phyloP scores from a whole-genome alignment of 2,113 vertebrate genomes.

The Haliaeetus leucogaster region DNA sequence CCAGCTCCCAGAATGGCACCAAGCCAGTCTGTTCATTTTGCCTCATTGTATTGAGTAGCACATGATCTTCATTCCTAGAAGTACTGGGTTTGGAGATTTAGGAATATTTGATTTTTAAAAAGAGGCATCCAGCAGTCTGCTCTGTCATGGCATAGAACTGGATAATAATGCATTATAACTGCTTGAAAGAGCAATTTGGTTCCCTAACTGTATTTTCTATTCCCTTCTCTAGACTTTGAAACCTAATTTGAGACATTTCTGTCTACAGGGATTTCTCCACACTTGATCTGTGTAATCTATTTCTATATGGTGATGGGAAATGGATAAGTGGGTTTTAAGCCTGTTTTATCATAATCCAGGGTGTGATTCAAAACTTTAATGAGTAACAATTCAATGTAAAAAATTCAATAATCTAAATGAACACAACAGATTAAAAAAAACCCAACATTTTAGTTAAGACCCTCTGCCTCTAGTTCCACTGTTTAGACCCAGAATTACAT shows the following conservation, averaged over 20 bases:
- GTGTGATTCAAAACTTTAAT: background rate
- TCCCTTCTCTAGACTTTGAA: background rate
- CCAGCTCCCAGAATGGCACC: background rate
- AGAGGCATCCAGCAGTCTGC: background rate
- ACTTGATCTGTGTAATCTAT: background rate
- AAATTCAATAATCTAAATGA: background rate
- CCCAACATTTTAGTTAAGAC: background rate
- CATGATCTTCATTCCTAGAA: background rate
- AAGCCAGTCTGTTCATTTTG: background rate
- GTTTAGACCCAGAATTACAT: background rate
- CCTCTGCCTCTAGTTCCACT: background rate
- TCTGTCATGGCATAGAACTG: background rate
- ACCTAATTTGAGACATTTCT: background rate
- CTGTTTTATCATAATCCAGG: background rate
- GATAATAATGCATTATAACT: background rate
- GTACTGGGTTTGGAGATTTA: background rate
- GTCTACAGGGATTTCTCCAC: background rate
- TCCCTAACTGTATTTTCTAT: background rate
- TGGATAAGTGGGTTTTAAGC: background rate
- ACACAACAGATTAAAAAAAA: background rate
- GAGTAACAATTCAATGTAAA: background rate
- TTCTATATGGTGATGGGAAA: background rate
- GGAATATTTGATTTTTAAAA: background rate
- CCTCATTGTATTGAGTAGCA: background rate
- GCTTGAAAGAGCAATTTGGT: background rate